Base-by-base conservation (phyloP, 2,888 invertebrate species). In the Eledone cirrhosa region DNA sequence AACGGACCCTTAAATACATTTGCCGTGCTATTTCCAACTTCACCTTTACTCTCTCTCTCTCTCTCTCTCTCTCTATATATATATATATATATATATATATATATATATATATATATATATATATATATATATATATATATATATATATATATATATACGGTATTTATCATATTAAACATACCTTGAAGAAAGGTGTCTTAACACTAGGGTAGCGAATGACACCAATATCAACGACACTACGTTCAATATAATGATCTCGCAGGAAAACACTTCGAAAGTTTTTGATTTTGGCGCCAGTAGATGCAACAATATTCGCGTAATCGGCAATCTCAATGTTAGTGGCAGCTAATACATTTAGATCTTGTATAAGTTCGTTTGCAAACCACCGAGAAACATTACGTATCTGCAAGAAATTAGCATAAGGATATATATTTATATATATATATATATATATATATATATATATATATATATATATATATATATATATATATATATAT, bases 121-220 rank as follows among this genome's bases (percentile, higher is more conserved):
- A n/a, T n/a, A n/a, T n/a, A n/a, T n/a, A n/a, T n/a, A n/a, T n/a
- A n/a, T n/a, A n/a, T n/a, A n/a, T n/a, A n/a, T n/a, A n/a, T n/a
- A n/a, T n/a, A n/a, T n/a, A n/a, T n/a, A n/a, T n/a, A n/a, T n/a
- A n/a, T n/a, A n/a, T n/a, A n/a, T n/a, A n/a, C 8, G 11, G 41
- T 41, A 41, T 41, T 41, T 41, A 11, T 41, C 8, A 11, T 41
- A 8, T 41, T 41, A 41, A 1, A 41, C 3, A 41, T 72, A 72
- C 72, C n/a, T 72, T 72, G 41, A 72, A 72, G 41, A 31, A 72
- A n/a, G 72, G 72, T 13, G 29, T 72, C 19, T 72, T 41, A n/a
- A 72, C 29, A 41, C 31, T 31, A 22, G 72, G 72, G 3, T 72
- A 72, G 8, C 72, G 72, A n/a, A 72, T 29, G 41, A 72, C 72